Evolutionary conservation across 2,797 vertebrate genomes (phyloP).

Genomic region (Fundulus diaphanus): DNA sequence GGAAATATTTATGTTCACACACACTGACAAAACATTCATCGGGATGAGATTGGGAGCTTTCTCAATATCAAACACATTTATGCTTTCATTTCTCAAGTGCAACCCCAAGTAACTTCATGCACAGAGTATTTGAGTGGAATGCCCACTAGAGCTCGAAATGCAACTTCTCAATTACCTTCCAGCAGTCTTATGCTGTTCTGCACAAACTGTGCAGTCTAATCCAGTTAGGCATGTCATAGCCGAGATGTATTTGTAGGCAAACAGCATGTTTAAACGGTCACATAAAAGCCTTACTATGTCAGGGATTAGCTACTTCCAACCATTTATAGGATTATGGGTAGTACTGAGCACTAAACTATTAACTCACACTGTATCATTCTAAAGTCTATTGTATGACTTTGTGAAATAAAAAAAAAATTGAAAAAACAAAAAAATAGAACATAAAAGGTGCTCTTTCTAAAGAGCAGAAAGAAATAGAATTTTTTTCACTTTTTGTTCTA

Average conservation of each 20-base stretch:
- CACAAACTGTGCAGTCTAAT: conserved; percentile 51
- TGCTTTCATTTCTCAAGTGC: conserved; percentile 21
- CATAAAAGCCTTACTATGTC: conserved; percentile 40
- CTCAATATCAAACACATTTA: conserved; percentile 35
- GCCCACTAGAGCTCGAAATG: conserved; percentile 37
- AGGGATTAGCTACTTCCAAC: conserved; percentile 60
- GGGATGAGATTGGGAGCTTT: conserved; percentile 24
- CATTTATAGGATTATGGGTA: conserved; percentile 55
- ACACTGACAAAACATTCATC: conserved; percentile 3
- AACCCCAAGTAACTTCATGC: not conserved
- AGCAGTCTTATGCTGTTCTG: conserved; percentile 37
- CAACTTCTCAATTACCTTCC: conserved; percentile 53
- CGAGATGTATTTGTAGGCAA: conserved; percentile 42
- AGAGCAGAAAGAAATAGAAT: no score
- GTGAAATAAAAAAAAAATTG: conserved; percentile 2
- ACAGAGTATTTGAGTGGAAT: conserved; percentile 13
- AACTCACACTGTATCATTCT: conserved; percentile 28
- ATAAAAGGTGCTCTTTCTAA: no score
- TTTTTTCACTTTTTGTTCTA: not conserved
- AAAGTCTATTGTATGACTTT: conserved; percentile 17
- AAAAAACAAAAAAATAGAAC: no score
- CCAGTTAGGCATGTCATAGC: conserved; percentile 52
- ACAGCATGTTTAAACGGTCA: conserved; percentile 43
- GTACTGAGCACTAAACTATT: conserved; percentile 28
- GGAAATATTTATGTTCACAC: conserved; percentile 15